Evolutionary conservation across 2,888 invertebrate genomes (phyloP).

Genomic region (Pteria penguin): DNA sequence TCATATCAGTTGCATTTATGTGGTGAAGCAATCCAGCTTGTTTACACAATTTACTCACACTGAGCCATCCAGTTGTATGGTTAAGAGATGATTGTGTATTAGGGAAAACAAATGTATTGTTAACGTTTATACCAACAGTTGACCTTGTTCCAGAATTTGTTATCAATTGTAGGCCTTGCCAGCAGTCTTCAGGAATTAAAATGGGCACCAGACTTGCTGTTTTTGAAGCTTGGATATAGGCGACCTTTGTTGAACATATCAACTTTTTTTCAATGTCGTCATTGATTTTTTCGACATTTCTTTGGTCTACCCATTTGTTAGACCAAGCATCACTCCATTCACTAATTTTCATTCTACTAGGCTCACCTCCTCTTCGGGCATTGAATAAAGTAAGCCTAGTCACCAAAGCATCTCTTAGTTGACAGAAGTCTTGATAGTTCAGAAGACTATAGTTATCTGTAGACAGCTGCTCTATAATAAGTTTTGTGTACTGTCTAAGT

Average conservation of each 20-base stretch:
- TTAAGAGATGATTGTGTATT: neutral
- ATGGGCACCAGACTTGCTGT: neutral
- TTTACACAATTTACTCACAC: constrained; percentile 2
- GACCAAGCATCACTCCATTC: constrained; percentile 38
- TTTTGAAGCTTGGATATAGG: constrained; percentile 32
- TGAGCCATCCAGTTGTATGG: constrained; percentile 19
- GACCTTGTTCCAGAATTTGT: neutral
- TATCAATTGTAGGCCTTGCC: neutral
- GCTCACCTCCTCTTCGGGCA: too few species aligned
- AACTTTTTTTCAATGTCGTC: constrained; percentile 23
- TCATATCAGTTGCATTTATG: constrained; percentile 20
- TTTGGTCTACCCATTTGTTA: constrained; percentile 8
- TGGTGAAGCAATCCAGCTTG: neutral
- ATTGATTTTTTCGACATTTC: neutral
- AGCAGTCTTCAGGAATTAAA: constrained; percentile 1
- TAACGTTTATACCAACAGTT: neutral
- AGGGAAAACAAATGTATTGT: constrained; percentile 20
- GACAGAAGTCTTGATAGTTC: too few species aligned
- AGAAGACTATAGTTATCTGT: too few species aligned
- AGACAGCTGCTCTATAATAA: too few species aligned
- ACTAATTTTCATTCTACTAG: too few species aligned
- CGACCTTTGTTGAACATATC: constrained; percentile 14
- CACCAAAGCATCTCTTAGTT: too few species aligned
- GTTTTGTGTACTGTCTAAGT: neutral
- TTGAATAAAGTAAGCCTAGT: too few species aligned